These are phyloP conservation scores for Enteromius afrohamiltoni DNA, from an alignment of 2,797 vertebrate genomes.

Conservation along the genomic window DNA sequence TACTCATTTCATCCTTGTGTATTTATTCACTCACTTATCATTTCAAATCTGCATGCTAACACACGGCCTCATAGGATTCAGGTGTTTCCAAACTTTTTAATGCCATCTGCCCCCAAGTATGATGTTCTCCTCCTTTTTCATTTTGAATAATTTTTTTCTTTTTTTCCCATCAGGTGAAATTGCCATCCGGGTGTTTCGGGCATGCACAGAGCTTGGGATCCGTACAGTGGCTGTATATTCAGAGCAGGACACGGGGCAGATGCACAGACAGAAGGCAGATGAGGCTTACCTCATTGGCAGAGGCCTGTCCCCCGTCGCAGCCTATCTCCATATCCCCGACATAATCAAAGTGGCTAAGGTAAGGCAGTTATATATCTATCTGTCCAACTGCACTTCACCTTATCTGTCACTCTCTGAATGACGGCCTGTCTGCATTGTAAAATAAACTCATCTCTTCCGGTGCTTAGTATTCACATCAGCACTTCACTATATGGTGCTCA, in stretches of 20 bases:
- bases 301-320: conserved; percentile 87
- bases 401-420: conserved; percentile 3
- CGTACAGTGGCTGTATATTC: conserved; percentile 92
- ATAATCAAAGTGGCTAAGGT: conserved; percentile 96
- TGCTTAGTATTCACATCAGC: conserved; percentile 23
- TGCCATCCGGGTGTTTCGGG: conserved; percentile 92
- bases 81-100: not conserved
- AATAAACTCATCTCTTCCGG: conserved; percentile 6
- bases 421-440: not conserved
- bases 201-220: conserved; percentile 92
- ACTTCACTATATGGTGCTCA: conserved; percentile 15
- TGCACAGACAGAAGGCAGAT: conserved; percentile 95
- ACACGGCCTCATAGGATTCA: not conserved
- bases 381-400: conserved; percentile 2
- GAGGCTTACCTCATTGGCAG: conserved; percentile 93
- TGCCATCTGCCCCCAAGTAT: not conserved
- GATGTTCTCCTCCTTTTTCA: not conserved
- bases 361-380: conserved; percentile 49
- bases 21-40: not conserved
- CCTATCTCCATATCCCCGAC: conserved; percentile 90
- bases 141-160: not conserved
- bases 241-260: conserved; percentile 93
- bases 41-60: not conserved
- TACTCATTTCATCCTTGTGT: not conserved
- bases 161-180: conserved; percentile 84